phyloP scores from a whole-genome alignment of 1,140 invertebrate genomes.

The Camponotus vicinus region DNA sequence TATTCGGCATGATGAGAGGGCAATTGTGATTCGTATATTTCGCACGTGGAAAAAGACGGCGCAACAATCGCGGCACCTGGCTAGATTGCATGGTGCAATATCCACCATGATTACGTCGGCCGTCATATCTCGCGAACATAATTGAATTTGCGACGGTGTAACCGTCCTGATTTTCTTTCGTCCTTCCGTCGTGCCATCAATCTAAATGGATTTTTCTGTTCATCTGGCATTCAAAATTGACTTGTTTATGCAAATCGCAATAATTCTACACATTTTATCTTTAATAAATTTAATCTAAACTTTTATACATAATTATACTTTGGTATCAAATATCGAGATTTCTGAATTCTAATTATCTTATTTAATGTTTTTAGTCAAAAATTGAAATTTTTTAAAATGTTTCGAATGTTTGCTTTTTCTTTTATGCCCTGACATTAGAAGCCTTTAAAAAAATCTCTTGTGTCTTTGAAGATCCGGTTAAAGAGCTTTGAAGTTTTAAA shows the following conservation, averaged over 20 bases:
- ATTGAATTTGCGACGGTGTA: conserved; percentile 69
- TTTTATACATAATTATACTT: neutral
- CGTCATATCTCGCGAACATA: conserved; percentile 64
- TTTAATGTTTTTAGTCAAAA: neutral
- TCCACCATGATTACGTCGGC: conserved; percentile 62
- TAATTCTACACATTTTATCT: neutral
- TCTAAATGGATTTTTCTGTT: conserved; percentile 43
- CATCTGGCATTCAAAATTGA: neutral
- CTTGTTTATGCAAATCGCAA: neutral
- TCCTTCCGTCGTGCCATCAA: neutral
- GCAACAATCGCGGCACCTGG: conserved; percentile 46
- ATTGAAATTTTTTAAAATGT: neutral
- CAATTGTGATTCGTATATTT: conserved; percentile 64
- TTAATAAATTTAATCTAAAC: neutral
- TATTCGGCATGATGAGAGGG: conserved; percentile 41
- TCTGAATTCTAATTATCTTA: neutral
- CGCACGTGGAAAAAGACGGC: conserved; percentile 45
- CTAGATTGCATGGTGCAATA: conserved; percentile 64
- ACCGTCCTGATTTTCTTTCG: conserved; percentile 31
- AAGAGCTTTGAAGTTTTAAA: conserved; percentile 4
- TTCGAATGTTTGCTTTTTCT: conserved; percentile 10
- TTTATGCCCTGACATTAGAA: neutral
- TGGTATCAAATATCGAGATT: neutral
- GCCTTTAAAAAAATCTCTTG: neutral
- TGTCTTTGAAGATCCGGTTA: conserved; percentile 6